Conservation (phyloP, 2,113 vertebrate species). For the Empidonax alnorum region DNA sequence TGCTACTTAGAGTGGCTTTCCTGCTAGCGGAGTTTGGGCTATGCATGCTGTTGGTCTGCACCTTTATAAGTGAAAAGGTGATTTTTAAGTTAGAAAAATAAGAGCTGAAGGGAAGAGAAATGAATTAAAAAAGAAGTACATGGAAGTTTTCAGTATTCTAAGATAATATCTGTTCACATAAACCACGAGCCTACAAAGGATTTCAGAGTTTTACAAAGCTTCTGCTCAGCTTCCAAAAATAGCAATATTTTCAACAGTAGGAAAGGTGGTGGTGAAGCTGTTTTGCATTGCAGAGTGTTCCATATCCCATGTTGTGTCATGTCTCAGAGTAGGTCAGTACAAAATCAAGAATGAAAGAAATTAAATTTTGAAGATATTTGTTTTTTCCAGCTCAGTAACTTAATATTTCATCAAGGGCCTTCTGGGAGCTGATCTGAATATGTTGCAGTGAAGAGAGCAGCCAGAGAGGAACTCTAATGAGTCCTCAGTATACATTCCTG, state of each 20-base stretch:
- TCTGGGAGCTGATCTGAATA: constrained; percentile 51
- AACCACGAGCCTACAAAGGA: constrained; percentile 45
- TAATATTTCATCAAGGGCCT: constrained; percentile 55
- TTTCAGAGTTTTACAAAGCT: constrained; percentile 25
- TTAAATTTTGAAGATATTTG: constrained; percentile 63
- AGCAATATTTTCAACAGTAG: constrained; percentile 4
- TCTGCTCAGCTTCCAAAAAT: constrained; percentile 43
- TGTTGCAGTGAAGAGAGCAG: constrained; percentile 44
- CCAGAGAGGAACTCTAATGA: constrained; percentile 56
- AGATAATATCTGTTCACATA: constrained; percentile 48
- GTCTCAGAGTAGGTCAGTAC: constrained; percentile 59
- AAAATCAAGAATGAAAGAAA: constrained; percentile 67
- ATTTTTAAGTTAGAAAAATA: not conserved
- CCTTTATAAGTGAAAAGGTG: not conserved
- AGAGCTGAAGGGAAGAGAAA: not conserved
- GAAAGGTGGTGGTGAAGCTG: constrained; percentile 53
- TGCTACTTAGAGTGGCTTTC: not conserved
- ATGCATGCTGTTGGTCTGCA: not conserved
- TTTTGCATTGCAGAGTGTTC: constrained; percentile 54
- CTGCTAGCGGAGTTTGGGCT: not conserved
- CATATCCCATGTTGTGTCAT: constrained; percentile 57
- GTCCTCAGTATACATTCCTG: constrained; percentile 59
- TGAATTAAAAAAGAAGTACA: not conserved
- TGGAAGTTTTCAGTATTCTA: constrained; percentile 36
- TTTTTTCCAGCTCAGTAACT: constrained; percentile 66